These are phyloP conservation scores for Cataglyphis cursor DNA, from an alignment of 2,888 invertebrate species.

Conservation along the genomic window DNA sequence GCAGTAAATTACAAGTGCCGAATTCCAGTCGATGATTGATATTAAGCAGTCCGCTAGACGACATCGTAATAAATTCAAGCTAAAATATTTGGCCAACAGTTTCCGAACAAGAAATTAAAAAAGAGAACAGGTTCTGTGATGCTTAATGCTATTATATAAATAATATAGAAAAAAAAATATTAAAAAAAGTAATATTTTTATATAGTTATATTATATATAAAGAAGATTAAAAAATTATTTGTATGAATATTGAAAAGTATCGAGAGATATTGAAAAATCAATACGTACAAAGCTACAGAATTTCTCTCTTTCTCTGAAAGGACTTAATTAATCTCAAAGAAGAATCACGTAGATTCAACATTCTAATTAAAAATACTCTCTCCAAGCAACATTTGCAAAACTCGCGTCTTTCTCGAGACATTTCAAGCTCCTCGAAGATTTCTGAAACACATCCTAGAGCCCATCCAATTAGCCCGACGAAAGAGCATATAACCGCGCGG, in stretches of 20 bases:
- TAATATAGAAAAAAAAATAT: neutral
- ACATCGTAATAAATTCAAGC: conserved; percentile 6
- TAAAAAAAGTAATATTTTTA: neutral
- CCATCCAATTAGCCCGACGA: conserved; percentile 40
- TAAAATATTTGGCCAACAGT: conserved; percentile 11
- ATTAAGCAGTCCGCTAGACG: neutral
- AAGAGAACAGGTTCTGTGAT: neutral
- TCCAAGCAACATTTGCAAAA: neutral
- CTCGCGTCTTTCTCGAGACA: conserved; percentile 3
- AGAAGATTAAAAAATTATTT: neutral
- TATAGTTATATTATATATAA: neutral
- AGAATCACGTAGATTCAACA: conserved; percentile 12
- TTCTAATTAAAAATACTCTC: conserved; percentile 32
- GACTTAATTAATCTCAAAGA: neutral
- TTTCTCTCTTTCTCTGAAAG: neutral
- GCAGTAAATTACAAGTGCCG: conserved; percentile 18
- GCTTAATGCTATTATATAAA: neutral
- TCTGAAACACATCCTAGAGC: conserved; percentile 33
- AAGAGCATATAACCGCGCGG: conserved; percentile 18
- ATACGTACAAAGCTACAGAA: neutral
- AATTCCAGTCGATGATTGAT: conserved; percentile 16
- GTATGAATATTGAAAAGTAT: neutral
- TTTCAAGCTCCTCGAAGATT: conserved; percentile 18
- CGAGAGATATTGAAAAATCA: neutral
- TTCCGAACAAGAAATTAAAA: neutral